These are phyloP conservation scores for Blennius ocellaris DNA, from an alignment of 2,113 vertebrate genomes.

Conservation along the genomic window DNA sequence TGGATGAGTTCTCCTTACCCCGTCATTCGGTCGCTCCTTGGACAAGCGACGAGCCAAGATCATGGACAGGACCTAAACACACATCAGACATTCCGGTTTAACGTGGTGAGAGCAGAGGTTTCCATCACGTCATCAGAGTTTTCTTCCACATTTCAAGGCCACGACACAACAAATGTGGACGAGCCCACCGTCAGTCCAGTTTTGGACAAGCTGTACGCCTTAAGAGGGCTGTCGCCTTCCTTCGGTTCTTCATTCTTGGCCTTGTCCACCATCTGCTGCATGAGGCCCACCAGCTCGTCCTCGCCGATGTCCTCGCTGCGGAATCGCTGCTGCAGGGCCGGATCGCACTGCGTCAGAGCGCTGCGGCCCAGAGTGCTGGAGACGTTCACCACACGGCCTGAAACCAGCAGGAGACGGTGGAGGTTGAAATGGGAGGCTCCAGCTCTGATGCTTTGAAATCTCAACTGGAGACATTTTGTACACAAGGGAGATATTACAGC, in stretches of 20 bases:
- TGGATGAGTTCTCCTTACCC: constrained; percentile 40
- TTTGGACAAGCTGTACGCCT: constrained; percentile 89
- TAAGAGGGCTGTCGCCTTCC: constrained; percentile 86
- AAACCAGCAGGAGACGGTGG: not conserved
- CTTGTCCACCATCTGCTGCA: constrained; percentile 88
- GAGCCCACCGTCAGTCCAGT: constrained; percentile 85
- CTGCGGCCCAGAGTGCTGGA: constrained; percentile 80
- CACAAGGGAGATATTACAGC: no score
- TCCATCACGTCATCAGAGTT: not conserved
- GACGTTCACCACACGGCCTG: constrained; percentile 90
- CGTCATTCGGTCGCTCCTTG: constrained; percentile 78
- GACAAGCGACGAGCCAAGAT: constrained; percentile 86
- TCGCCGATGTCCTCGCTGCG: constrained; percentile 89
- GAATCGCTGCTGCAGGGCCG: constrained; percentile 87
- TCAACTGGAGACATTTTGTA: no score
- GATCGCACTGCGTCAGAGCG: constrained; percentile 82
- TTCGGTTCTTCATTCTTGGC: constrained; percentile 79
- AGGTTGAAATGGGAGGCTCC: no score
- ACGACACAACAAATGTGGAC: no score
- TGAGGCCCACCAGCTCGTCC: constrained; percentile 88
- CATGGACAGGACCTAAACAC: constrained; percentile 82
- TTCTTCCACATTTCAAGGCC: no score
- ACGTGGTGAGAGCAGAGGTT: not conserved
- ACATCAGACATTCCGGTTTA: not conserved
- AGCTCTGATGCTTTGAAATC: no score